Evolutionary conservation across 1,140 invertebrate species (phyloP), one percentile per base, ranked within the genome.

Genomic region (Heliconius himera): DNA sequence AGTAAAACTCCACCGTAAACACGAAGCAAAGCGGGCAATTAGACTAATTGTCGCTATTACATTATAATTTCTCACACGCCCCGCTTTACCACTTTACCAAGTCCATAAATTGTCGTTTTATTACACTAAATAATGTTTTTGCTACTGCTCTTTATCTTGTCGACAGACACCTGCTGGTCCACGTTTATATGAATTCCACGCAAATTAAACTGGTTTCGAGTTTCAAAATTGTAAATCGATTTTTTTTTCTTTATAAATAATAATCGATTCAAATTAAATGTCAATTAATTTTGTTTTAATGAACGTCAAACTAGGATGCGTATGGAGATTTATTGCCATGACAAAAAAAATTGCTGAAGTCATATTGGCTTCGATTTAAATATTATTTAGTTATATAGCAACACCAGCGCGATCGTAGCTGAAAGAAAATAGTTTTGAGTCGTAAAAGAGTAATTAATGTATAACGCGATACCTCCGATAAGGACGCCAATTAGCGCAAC

Each of bases 391-490:
- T 76, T 71, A 13, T 71, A 77, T 77, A 84, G 87, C 88, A 84
- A 87, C 83, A 84, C 79, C 85, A 77, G 60, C 84, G 78, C 20
- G 86, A 87, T 86, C 84, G 78, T 84, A 89, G 85, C 84, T 87
- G 82, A 88, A 86, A 87, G 87, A 86, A 90, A 88, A 66, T 26
- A 89, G 89, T 89, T 85, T 89, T 78, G 80, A 36, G 82, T 89
- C 86, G 87, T 92, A 89, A 91, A 87, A 86, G 81, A 83, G 80
- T 85, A 87, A 89, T 88, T 91, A 89, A 89, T 90, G 85, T 87
- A 85, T 87, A 88, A 89, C 83, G 89, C 83, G 82, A 80, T 82
- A 88, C 86, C 81, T 74, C 73, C 89, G 91, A 91, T 91, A 91
- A 90, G 85, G 11, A 18, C 77, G 84, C 88, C 88, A 91, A 93